Conservation (phyloP, 2,113 vertebrate genomes). For the Catharus minimus region DNA sequence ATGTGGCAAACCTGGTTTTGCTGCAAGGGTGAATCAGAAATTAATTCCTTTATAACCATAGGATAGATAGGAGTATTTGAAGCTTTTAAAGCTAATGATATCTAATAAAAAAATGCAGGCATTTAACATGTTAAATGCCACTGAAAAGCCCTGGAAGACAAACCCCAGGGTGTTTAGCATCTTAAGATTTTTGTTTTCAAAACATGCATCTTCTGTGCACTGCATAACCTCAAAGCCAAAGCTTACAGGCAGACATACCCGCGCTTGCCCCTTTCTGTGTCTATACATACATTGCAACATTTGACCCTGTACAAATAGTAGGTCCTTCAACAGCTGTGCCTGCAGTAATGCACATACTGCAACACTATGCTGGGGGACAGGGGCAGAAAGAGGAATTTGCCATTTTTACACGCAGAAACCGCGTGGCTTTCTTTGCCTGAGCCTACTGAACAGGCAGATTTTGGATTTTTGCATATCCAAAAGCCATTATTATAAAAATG, state of each 20-base stretch:
- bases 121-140: neutral
- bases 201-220: accelerated
- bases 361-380: neutral
- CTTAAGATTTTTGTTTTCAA: neutral
- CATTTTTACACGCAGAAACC: neutral
- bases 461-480: neutral
- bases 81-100: neutral
- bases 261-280: neutral
- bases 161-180: neutral
- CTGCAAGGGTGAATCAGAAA: neutral
- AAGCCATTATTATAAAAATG: neutral
- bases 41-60: neutral
- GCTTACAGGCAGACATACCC: neutral
- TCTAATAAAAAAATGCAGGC: neutral
- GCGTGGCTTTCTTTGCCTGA: neutral
- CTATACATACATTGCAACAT: neutral
- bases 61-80: neutral
- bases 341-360: neutral
- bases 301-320: neutral
- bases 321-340: neutral
- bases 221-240: neutral
- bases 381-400: constrained; percentile 12
- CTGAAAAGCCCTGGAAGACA: neutral
- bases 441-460: neutral
- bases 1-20: neutral